phyloP scores from a whole-genome alignment of 2,113 vertebrate species.

The Camelus bactrianus region DNA sequence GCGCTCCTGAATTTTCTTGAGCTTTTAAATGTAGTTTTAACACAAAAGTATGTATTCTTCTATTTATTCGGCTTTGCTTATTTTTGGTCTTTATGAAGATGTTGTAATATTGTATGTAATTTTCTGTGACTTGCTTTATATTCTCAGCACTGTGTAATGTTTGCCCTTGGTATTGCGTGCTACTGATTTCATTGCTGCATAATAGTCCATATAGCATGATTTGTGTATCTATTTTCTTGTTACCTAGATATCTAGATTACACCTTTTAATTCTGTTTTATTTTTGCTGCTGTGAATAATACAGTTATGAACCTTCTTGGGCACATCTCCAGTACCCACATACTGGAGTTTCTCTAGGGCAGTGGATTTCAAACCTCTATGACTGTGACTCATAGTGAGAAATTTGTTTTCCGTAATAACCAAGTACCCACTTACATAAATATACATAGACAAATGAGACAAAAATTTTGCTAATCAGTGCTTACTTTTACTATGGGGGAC shows the following conservation, averaged over 20 bases:
- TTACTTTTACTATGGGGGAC: not conserved
- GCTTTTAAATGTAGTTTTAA: not conserved
- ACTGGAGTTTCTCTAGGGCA: not conserved
- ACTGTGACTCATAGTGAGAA: not conserved
- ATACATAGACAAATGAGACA: not conserved
- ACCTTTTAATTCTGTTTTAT: not conserved
- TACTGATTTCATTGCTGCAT: not conserved
- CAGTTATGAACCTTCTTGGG: not conserved
- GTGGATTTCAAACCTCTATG: conserved; percentile 21
- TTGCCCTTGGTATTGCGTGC: not conserved
- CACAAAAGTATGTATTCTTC: not conserved
- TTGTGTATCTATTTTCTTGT: not conserved
- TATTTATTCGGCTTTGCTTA: not conserved
- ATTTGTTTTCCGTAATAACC: conserved; percentile 6
- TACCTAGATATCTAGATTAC: not conserved
- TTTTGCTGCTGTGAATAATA: not conserved
- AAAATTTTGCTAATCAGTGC: not conserved
- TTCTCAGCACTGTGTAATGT: not conserved
- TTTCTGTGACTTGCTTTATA: not conserved
- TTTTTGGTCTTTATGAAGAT: not conserved
- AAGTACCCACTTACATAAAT: not conserved
- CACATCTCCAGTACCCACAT: not conserved
- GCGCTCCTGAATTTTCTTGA: not conserved
- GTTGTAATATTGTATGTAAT: not conserved
- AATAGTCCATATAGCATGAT: not conserved